Percentiles rank a stretch among this genome's conserved stretches.
Evolutionary conservation across 2,113 vertebrate genomes (phyloP).

Genomic region (Rhadina sibilatrix): DNA sequence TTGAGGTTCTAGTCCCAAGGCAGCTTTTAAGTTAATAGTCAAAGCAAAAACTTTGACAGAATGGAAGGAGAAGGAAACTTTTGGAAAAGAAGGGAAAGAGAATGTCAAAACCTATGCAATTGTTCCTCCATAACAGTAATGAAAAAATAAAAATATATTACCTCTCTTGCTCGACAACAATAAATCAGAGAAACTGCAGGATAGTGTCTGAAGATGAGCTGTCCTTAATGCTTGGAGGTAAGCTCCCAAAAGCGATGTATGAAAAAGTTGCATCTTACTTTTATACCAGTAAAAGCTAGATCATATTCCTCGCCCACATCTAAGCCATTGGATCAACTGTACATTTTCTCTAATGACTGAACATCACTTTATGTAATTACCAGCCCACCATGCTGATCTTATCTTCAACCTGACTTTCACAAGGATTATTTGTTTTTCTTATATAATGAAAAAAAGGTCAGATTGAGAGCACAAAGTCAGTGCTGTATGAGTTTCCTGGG

Average conservation of each 20-base stretch:
- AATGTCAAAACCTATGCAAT: background rate
- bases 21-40: background rate
- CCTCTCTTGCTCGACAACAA: conserved; percentile 53
- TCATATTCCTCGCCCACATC: conserved; percentile 43
- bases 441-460: conserved; percentile 66
- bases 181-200: conserved; percentile 47
- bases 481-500: conserved; percentile 31
- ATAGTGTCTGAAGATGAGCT: background rate
- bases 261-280: conserved; percentile 58
- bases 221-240: background rate
- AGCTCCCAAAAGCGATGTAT: background rate
- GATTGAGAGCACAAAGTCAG: background rate
- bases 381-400: conserved; percentile 70
- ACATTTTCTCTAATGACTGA: conserved; percentile 64
- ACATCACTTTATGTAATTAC: conserved; percentile 73
- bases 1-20: background rate
- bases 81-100: background rate
- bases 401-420: conserved; percentile 63
- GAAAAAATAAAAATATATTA: conserved; percentile 47
- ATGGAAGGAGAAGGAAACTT: background rate
- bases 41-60: background rate
- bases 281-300: conserved; percentile 64
- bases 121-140: background rate
- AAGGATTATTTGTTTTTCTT: conserved; percentile 57
- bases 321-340: conserved; percentile 77